These are phyloP conservation scores for Tetramorium parvispinum DNA, from an alignment of 1,140 invertebrate species.

Conservation along the genomic window DNA sequence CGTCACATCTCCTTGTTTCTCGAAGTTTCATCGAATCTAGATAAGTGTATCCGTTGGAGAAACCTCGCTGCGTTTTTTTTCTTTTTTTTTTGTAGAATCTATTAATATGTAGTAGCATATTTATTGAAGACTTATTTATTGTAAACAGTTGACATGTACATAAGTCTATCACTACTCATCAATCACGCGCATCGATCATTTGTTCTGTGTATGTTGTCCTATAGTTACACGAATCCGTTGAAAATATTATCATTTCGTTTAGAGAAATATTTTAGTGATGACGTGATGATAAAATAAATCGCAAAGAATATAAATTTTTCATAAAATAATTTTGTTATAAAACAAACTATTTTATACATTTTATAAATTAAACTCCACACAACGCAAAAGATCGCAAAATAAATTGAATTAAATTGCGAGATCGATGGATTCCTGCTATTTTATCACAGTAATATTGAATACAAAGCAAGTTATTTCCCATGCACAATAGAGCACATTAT, in stretches of 20 bases:
- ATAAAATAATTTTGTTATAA: too few species aligned
- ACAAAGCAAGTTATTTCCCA: constrained; percentile 53
- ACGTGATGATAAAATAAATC: not conserved
- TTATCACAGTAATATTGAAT: constrained; percentile 16
- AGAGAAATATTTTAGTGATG: not conserved
- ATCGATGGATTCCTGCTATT: not conserved
- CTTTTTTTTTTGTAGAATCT: constrained; percentile 64
- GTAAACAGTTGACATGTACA: constrained; percentile 76
- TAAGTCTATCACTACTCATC: constrained; percentile 71
- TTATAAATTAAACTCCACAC: not conserved
- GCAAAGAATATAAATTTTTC: not conserved
- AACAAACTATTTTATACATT: not conserved
- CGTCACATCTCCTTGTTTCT: constrained; percentile 59
- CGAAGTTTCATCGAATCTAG: constrained; percentile 37
- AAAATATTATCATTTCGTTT: constrained; percentile 43
- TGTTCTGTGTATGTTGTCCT: constrained; percentile 67
- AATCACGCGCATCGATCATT: constrained; percentile 71
- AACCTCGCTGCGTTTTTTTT: constrained; percentile 66
- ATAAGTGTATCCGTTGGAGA: constrained; percentile 27
- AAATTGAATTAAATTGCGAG: constrained; percentile 6
- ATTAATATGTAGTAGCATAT: constrained; percentile 77
- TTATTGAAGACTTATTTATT: constrained; percentile 82
- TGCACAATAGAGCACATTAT: constrained; percentile 40
- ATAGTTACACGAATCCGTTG: constrained; percentile 64
- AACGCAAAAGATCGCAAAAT: not conserved